Conservation (phyloP, 2,888 invertebrate species). For the Thecocarcelia acutangulata region DNA sequence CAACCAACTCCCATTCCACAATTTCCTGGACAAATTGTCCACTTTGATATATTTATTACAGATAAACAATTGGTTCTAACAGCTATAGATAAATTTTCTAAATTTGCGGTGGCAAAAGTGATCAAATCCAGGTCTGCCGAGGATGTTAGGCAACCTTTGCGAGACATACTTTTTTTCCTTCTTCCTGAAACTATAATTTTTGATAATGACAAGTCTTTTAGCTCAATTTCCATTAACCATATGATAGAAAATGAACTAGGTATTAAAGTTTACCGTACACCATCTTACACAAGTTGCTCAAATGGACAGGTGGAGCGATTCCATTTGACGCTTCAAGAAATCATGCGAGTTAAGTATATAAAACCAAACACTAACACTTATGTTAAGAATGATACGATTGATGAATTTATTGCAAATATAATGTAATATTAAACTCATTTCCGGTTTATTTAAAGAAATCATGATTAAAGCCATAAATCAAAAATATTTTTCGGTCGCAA, state of each 20-base stretch:
- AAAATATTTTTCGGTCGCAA: no score
- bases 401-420: conserved; percentile 10
- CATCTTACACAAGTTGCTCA: conserved; percentile 21
- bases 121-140: conserved; percentile 28
- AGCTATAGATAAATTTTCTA: conserved; percentile 25
- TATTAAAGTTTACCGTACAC: not conserved
- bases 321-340: not conserved
- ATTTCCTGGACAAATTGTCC: conserved; percentile 34
- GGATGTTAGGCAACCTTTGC: conserved; percentile 31
- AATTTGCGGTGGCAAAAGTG: conserved; percentile 35
- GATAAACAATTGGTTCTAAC: conserved; percentile 14
- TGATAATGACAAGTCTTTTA: no score
- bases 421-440: no score
- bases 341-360: no score
- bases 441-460: no score
- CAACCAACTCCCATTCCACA: conserved; percentile 13
- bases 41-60: conserved; percentile 33
- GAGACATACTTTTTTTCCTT: conserved; percentile 21
- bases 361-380: no score
- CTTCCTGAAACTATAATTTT: not conserved
- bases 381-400: conserved; percentile 11
- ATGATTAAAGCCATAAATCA: no score
- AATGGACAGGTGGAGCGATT: not conserved
- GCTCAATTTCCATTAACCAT: conserved; percentile 7
- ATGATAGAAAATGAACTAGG: conserved; percentile 12